Evolutionary conservation across 2,113 vertebrate species (phyloP), one percentile per base, ranked within the genome.

Genomic region (Gobio gobio): DNA sequence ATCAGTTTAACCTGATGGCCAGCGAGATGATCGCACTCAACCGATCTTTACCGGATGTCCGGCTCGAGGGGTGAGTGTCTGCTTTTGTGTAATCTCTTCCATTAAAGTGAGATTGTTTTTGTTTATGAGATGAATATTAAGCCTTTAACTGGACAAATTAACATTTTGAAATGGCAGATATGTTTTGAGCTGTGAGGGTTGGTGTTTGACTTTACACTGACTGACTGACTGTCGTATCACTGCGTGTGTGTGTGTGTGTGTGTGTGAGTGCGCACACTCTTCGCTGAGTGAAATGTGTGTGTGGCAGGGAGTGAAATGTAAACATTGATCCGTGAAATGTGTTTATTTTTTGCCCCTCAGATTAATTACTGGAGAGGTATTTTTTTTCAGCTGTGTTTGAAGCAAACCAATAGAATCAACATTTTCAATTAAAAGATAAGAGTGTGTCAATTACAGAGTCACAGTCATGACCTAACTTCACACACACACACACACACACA

Each of bases 1-100:
- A 99, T 93, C 98, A 99, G 90, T 99, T 99, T 95, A 99, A 99
- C 92, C 95, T 99, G 93, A 99, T 99, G 98, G 98, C 98, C 78
- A 99, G 97, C 70, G 97, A 99, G 91, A 97, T 97, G 96, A 99
- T 99, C 83, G 98, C 98, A 80, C 96, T 99, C 88, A 99, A 99
- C 95, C 96, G 98, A 89, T 93, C 98, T 10, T 95, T 99, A 91
- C 97, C 97, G 78, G 98, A 99, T 73, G 98, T 99, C 88, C 96
- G 98, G 51, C 94, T 99, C 88, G 98, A 99, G 94, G 98, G 98
- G 98, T 99, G 92, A 96, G 98, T 94, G 84, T 33, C 9, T 75
- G 4, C 45, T 70, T 20, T 5, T 18, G 64, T 73, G 13, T 10
- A 16, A 54, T 54, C 1, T 14, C 47, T 76, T 54, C 47, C 47